phyloP scores from a whole-genome alignment of 2,888 invertebrate species.

The Stramonita haemastoma region DNA sequence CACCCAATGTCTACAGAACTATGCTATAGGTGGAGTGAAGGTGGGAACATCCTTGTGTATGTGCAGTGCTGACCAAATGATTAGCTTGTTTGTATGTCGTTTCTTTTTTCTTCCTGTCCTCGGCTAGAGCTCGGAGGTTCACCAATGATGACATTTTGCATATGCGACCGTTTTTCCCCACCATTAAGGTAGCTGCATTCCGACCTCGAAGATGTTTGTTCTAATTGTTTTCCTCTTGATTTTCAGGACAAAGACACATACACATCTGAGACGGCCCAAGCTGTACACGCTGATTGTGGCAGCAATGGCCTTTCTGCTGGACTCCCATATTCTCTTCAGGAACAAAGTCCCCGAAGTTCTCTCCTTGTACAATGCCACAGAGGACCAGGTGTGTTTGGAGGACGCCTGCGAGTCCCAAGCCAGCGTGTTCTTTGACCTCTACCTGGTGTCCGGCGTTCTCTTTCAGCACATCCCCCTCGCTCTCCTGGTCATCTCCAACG shows the following conservation, averaged over 20 bases:
- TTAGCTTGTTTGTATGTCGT: too few species aligned
- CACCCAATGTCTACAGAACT: too few species aligned
- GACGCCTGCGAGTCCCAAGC: background rate
- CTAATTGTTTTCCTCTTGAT: too few species aligned
- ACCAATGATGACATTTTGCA: too few species aligned
- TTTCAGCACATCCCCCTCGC: background rate
- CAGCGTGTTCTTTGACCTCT: background rate
- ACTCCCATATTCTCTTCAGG: background rate
- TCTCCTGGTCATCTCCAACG: background rate
- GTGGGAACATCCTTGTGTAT: too few species aligned
- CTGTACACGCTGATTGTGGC: constrained; percentile 8
- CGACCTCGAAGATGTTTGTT: too few species aligned
- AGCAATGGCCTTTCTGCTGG: background rate
- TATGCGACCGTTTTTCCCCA: too few species aligned
- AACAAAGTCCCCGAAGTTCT: background rate
- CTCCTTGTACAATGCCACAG: background rate
- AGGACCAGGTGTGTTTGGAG: background rate
- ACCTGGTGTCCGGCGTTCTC: background rate
- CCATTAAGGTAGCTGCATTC: too few species aligned
- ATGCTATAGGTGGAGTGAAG: too few species aligned
- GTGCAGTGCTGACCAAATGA: too few species aligned
- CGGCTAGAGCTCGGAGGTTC: too few species aligned
- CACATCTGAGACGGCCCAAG: background rate
- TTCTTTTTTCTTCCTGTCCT: too few species aligned
- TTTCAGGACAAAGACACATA: background rate